These are phyloP conservation scores for Coregonus ussuriensis DNA, from an alignment of 2,797 vertebrate species.

Conservation along the genomic window DNA sequence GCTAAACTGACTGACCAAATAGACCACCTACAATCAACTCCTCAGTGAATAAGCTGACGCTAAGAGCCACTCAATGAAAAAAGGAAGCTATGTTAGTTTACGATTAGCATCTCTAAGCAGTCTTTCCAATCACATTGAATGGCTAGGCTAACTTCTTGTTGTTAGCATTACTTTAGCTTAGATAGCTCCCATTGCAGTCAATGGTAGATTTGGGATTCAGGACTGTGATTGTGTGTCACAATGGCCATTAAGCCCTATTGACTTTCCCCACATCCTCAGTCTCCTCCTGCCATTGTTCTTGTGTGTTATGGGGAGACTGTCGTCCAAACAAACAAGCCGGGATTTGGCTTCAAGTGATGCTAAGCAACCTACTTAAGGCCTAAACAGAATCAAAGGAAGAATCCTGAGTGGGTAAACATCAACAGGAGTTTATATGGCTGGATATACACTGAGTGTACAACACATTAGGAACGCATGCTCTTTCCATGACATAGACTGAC, in stretches of 20 bases:
- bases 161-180: constrained; percentile 2
- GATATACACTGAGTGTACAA: neutral
- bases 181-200: neutral
- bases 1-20: constrained; percentile 17
- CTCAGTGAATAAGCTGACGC: neutral
- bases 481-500: too few relatives aligned
- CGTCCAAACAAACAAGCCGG: neutral
- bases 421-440: neutral
- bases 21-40: constrained; percentile 18
- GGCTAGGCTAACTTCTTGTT: neutral
- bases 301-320: neutral
- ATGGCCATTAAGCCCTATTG: neutral
- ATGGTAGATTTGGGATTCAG: too few relatives aligned
- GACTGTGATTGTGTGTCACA: neutral
- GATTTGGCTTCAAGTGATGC: neutral
- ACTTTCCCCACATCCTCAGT: neutral
- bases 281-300: constrained; percentile 9
- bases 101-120: neutral
- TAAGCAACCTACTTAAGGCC: constrained; percentile 23
- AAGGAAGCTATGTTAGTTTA: neutral
- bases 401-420: constrained; percentile 25
- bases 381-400: neutral
- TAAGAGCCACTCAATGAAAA: neutral
- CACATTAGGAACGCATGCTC: too few relatives aligned
- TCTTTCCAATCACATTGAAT: neutral